Base-by-base conservation (phyloP, 2,797 vertebrate genomes). In the Squalus acanthias region DNA sequence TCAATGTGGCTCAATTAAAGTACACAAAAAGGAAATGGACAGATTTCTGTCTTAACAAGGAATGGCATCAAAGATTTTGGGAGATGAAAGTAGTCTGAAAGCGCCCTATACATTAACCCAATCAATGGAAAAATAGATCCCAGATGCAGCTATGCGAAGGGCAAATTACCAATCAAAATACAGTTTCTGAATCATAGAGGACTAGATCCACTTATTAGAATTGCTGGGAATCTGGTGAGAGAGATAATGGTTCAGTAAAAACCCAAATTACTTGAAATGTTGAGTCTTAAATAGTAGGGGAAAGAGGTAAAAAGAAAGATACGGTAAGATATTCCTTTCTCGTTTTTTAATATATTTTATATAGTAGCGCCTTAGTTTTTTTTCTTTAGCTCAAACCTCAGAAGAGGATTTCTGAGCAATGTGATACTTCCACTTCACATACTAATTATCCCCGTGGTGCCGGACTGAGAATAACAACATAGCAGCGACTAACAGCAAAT, bases 101-200 rank as follows among this genome's bases (percentile, higher is more conserved):
- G 3, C 33, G 15, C 60, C 33, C 33, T 8, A 20, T 22, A 39
- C 89, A 60, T 33, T 0, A 65, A 63, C 13, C 33, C 33, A 88
- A 92, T 65, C 60, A 92, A 92, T 17, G 29, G 53, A n/a, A 65
- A 92, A 85, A 24, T 22, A 85, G 17, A 50, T 85, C 82, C 46
- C 50, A 39, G 82, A 85, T 29, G 29, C 26, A 60, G 88, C 57
- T 63, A 26, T 39, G 33, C 29, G 33, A 20, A 92, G 15, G 15
- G 63, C 60, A 65, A 65, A 92, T 92, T 65, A 65, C 17, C 89
- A 63, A 92, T 65, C 89, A 92, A 92, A 92, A 17, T 65, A 85
- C 39, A 65, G 33, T 92, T 63, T 92, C 60, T 92, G 57, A 63
- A 33, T 91, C 29, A 13, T 15, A 29, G 26, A 29, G 53, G 26